These are phyloP conservation scores for Cyphomyrmex costatus DNA, from an alignment of 1,140 invertebrate species.

Conservation along the genomic window DNA sequence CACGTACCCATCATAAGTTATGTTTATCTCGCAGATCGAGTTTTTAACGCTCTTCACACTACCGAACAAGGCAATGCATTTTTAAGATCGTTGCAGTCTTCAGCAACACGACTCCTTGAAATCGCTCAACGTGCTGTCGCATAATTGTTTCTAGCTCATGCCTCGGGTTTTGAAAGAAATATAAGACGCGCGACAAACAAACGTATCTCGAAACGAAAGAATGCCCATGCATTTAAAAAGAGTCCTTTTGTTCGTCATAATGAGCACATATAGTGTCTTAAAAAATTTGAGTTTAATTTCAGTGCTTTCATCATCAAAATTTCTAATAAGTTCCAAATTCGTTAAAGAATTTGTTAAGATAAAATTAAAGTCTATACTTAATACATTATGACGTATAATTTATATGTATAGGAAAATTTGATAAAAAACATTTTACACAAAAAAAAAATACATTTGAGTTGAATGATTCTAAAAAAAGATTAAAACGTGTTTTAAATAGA, in stretches of 20 bases:
- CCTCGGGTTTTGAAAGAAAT: not conserved
- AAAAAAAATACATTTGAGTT: not conserved
- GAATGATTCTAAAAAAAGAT: not conserved
- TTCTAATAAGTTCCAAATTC: not conserved
- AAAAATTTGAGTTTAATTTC: not conserved
- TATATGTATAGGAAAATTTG: not conserved
- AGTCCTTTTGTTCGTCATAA: not conserved
- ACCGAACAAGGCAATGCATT: constrained; percentile 2
- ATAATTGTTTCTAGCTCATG: constrained; percentile 43
- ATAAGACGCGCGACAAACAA: not conserved
- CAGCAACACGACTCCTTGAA: not conserved
- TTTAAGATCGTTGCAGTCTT: constrained; percentile 16
- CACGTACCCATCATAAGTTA: constrained; percentile 34
- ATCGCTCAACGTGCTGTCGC: constrained; percentile 49
- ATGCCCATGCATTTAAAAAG: not conserved
- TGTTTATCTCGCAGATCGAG: constrained; percentile 19
- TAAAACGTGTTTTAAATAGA: not conserved
- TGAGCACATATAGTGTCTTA: not conserved
- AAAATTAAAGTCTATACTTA: constrained; percentile 8
- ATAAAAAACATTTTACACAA: not conserved
- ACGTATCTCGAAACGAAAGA: constrained; percentile 4
- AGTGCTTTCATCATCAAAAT: not conserved
- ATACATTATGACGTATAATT: not conserved
- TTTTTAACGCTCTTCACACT: constrained; percentile 31
- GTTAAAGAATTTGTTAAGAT: not conserved